Evolutionary conservation across 2,113 vertebrate species (phyloP).

Genomic region (Xiphophorus maculatus): DNA sequence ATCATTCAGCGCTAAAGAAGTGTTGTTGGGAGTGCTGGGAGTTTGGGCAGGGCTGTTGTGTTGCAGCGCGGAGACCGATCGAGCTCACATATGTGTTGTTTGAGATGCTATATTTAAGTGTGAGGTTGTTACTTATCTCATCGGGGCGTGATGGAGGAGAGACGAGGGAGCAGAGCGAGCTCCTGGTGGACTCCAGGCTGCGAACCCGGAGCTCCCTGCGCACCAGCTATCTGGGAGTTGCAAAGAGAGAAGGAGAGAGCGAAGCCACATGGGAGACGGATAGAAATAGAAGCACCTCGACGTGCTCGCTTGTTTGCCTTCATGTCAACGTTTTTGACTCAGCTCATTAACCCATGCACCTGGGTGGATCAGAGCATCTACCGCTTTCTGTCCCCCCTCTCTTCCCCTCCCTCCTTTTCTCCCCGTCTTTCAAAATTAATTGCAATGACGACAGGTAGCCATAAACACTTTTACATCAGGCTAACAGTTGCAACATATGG

Average conservation of each 20-base stretch:
- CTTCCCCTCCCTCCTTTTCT: not conserved
- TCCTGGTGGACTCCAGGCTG: conserved; percentile 53
- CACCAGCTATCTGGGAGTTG: conserved; percentile 52
- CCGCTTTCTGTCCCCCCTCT: not conserved
- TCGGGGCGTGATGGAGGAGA: conserved; percentile 55
- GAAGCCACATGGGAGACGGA: conserved; percentile 35
- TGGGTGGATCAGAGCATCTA: conserved; percentile 45
- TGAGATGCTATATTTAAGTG: conserved; percentile 73
- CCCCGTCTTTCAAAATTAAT: conserved; percentile 49
- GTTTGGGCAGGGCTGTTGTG: conserved; percentile 21
- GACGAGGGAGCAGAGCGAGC: conserved; percentile 54
- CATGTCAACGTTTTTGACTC: conserved; percentile 72
- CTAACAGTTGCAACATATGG: conserved; percentile 41
- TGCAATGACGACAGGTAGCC: conserved; percentile 38
- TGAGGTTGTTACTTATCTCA: conserved; percentile 70
- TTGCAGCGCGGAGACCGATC: conserved; percentile 63
- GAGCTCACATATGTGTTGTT: conserved; percentile 68
- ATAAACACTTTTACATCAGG: conserved; percentile 30
- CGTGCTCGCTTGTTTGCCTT: conserved; percentile 76
- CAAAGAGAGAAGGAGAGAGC: conserved; percentile 36
- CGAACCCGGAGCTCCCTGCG: conserved; percentile 55
- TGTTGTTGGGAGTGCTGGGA: conserved; percentile 56
- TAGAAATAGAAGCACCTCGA: conserved; percentile 72
- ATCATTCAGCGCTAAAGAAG: conserved; percentile 70
- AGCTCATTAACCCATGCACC: conserved; percentile 72